phyloP scores from a whole-genome alignment of 2,888 invertebrate species.

The Xylota segnis region DNA sequence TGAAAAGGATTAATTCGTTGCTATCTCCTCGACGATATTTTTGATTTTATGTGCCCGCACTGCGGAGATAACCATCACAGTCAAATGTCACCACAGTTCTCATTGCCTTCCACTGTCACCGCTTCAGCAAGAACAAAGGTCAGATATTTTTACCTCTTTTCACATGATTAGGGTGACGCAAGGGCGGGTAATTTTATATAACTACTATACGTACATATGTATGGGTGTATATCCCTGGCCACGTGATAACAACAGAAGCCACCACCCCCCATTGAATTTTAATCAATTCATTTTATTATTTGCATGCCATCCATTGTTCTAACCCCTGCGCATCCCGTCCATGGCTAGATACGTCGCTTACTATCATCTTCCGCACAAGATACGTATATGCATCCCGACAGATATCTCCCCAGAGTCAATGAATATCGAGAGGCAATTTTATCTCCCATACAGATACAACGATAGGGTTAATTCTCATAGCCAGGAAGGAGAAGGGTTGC shows the following conservation, averaged over 20 bases:
- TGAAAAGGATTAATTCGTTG: not conserved
- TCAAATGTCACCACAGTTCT: constrained; percentile 57
- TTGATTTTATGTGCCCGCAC: constrained; percentile 35
- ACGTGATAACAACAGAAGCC: constrained; percentile 42
- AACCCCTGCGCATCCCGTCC: constrained; percentile 30
- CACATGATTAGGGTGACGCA: not conserved
- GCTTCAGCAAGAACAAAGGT: constrained; percentile 35
- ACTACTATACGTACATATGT: constrained; percentile 12
- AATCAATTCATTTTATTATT: constrained; percentile 83
- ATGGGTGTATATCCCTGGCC: constrained; percentile 36
- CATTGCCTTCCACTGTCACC: constrained; percentile 1
- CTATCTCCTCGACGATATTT: constrained; percentile 17
- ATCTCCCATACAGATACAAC: constrained; percentile 17
- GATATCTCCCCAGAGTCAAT: constrained; percentile 50
- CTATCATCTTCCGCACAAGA: constrained; percentile 16
- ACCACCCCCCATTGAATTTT: constrained; percentile 81
- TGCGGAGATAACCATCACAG: constrained; percentile 40
- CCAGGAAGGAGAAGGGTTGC: constrained; percentile 37
- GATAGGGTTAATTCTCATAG: constrained; percentile 58
- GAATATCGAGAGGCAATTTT: constrained; percentile 58
- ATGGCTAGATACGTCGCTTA: not conserved
- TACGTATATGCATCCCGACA: constrained; percentile 43
- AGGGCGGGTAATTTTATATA: constrained; percentile 7
- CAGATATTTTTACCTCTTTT: constrained; percentile 20
- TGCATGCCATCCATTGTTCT: constrained; percentile 77